Evolutionary conservation across 2,797 vertebrate genomes (phyloP), one percentile per base, ranked within the genome.

Genomic region (Cossypha dichroa): DNA sequence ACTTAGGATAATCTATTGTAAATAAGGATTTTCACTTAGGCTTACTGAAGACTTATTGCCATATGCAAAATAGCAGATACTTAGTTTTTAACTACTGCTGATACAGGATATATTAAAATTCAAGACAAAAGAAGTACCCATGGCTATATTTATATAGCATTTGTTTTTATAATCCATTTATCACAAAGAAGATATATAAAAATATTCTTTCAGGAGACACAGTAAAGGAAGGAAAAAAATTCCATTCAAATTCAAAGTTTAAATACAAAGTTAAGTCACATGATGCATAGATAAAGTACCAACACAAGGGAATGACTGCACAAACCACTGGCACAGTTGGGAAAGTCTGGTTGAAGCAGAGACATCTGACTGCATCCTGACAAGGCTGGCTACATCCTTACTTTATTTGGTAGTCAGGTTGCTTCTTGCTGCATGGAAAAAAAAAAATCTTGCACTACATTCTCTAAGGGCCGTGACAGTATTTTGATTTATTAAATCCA

Each of bases 401-500:
- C 13, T 70, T 88, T 68, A 33, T 81, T 86, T 87, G 28, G 28
- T 73, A 78, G 46, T 51, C 66, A 76, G 19, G 16, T 49, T 86
- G 5, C 6, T 77, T 69, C 33, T 41, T 91, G 25, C 31, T 77
- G 11, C 33, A 41, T 36, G 15, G 9, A 1, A 48, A 84, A 64
- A 84, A 64, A 79, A 54, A 52, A 11, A 34, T 34, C 15, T 49
- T 72, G 15, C 18, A 4, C 56, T 74, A 29, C 20, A 21, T 75
- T 93, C 31, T 73, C 33, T 66, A 28, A 51, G 31, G 51, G 16
- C 20, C 21, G 5, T 59, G 51, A 82, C 23, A 85, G 19, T 18
- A 38, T 68, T 91, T 75, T 84, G 56, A 63, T 81, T 76, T 73
- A 55, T 90, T 90, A 78, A 69, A 88, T 90, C 41, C 78, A 88